These are phyloP conservation scores for Aurelia coerulea DNA, from an alignment of 30 jellyfish, hydroid and myxozoan species.

Conservation along the genomic window DNA sequence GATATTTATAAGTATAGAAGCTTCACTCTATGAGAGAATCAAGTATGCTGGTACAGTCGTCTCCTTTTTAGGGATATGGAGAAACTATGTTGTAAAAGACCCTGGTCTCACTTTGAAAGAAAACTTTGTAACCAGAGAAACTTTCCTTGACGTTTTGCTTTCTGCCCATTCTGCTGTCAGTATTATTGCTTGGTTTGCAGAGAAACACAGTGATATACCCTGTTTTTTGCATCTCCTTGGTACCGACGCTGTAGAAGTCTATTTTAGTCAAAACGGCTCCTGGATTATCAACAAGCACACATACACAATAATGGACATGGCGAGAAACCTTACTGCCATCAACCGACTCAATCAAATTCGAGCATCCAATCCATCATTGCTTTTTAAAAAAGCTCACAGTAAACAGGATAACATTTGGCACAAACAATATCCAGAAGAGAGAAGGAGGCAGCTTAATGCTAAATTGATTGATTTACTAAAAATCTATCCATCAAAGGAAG, in stretches of 20 bases:
- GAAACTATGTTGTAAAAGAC: conserved; percentile 18
- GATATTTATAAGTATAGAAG: conserved; percentile 44
- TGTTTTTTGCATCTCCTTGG: conserved; percentile 46
- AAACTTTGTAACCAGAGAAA: conserved; percentile 31
- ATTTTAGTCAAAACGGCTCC: conserved; percentile 47
- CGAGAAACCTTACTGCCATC: conserved; percentile 51
- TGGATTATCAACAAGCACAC: conserved; percentile 54
- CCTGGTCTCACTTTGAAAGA: conserved; percentile 21
- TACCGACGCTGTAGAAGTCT: conserved; percentile 53
- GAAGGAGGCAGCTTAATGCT: too few relatives aligned
- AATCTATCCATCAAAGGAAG: conserved; percentile 21
- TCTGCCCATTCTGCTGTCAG: conserved; percentile 46
- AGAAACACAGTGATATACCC: conserved; percentile 13
- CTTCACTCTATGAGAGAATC: conserved; percentile 34
- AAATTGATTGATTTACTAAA: too few relatives aligned
- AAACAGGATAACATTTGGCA: conserved; percentile 62
- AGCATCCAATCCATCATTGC: conserved; percentile 33
- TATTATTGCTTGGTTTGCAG: conserved; percentile 38
- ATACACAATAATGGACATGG: conserved; percentile 56
- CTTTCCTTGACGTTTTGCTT: conserved; percentile 37
- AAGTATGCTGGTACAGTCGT: conserved; percentile 45
- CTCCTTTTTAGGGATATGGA: conserved; percentile 53
- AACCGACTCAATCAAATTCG: conserved; percentile 32
- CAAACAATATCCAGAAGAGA: conserved; percentile 38
- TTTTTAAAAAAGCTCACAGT: conserved; percentile 48